Evolutionary conservation across 2,113 vertebrate species (phyloP).

Genomic region (Pomatostomus ruficeps): DNA sequence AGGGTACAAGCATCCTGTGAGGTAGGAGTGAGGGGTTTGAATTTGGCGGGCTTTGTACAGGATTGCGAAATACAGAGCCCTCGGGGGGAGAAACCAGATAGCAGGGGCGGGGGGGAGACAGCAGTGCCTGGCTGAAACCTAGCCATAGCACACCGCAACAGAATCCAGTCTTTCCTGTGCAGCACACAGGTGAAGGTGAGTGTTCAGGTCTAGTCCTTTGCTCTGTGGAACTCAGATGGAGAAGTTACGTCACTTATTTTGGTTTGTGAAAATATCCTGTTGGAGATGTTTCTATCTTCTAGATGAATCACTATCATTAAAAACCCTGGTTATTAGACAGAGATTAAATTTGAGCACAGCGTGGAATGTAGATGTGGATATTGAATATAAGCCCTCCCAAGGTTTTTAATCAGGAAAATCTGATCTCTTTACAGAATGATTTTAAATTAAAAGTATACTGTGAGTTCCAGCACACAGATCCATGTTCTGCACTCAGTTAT

Average conservation of each 20-base stretch:
- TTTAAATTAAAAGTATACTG: slow-evolving; percentile 16
- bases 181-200: not conserved
- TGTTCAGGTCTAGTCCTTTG: not conserved
- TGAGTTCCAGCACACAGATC: not conserved
- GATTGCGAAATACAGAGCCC: too few relatives aligned
- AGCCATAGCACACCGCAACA: too few relatives aligned
- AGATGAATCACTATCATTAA: not conserved
- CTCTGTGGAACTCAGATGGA: not conserved
- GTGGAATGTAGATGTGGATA: slow-evolving; percentile 12
- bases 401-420: slow-evolving; percentile 47
- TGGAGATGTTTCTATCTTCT: not conserved
- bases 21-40: too few relatives aligned
- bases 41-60: too few relatives aligned
- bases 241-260: not conserved
- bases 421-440: slow-evolving; percentile 2
- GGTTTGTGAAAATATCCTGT: not conserved
- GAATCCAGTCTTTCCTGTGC: not conserved
- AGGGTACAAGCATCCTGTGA: too few relatives aligned
- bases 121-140: too few relatives aligned
- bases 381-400: slow-evolving; percentile 27
- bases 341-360: not conserved
- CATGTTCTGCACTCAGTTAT: not conserved
- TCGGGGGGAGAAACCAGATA: too few relatives aligned
- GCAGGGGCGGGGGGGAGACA: too few relatives aligned
- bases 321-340: not conserved